Evolutionary conservation across 2,888 invertebrate species (phyloP).

Genomic region (Yponomeuta sedellus): DNA sequence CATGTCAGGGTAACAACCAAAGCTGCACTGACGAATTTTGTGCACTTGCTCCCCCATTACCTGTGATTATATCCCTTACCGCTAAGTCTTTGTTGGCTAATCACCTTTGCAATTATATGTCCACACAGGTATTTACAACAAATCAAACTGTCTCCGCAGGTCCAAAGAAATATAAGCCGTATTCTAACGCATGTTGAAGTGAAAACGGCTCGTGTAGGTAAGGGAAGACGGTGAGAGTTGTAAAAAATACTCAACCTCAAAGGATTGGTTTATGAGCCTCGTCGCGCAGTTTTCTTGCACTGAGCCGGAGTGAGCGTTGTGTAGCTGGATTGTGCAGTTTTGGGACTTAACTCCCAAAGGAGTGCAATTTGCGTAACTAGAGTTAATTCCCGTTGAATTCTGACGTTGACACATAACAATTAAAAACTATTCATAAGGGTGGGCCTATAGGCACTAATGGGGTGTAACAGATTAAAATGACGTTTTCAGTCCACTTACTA

Average conservation of each 20-base stretch:
- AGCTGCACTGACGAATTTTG: slow-evolving; percentile 44
- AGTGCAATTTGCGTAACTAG: no score
- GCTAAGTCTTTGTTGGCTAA: slow-evolving; percentile 52
- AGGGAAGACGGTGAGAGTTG: slow-evolving; percentile 44
- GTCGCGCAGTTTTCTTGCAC: slow-evolving; percentile 68
- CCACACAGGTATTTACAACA: slow-evolving; percentile 34
- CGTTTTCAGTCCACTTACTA: no score
- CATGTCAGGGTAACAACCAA: slow-evolving; percentile 26
- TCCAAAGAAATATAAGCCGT: slow-evolving; percentile 25
- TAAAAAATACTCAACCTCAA: slow-evolving; percentile 68
- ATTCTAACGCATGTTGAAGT: background rate
- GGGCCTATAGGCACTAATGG: no score
- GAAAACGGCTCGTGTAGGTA: background rate
- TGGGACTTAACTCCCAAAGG: no score
- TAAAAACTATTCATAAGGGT: no score
- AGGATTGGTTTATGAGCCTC: slow-evolving; percentile 71
- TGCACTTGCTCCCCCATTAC: slow-evolving; percentile 45
- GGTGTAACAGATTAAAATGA: no score
- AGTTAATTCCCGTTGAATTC: no score
- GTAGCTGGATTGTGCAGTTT: slow-evolving; percentile 23
- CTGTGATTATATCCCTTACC: slow-evolving; percentile 52
- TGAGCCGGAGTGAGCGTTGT: slow-evolving; percentile 34
- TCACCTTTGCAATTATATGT: slow-evolving; percentile 57
- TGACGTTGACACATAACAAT: no score
- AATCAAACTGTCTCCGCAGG: slow-evolving; percentile 5